Evolutionary conservation across 2,113 vertebrate species (phyloP).

Genomic region (Perca schrenkii): DNA sequence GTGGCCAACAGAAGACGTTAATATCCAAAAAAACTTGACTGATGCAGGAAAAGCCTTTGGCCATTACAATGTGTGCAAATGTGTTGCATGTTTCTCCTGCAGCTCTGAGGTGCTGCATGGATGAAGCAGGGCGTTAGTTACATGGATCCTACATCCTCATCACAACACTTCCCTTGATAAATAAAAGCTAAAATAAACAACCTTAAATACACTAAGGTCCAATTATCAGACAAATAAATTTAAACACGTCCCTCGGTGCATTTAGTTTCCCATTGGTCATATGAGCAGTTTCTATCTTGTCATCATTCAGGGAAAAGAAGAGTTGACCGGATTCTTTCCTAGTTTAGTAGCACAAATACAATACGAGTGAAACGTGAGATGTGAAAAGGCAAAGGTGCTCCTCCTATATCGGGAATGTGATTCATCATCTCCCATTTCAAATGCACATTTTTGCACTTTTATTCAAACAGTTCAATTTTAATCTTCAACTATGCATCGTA

Average conservation of each 20-base stretch:
- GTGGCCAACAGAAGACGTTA: neutral
- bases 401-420: constrained; percentile 13
- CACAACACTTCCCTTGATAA: neutral
- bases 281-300: constrained; percentile 36
- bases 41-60: too few species aligned
- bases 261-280: neutral
- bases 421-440: neutral
- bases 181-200: neutral
- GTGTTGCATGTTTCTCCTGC: neutral
- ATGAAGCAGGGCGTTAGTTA: neutral
- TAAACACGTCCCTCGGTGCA: neutral
- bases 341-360: constrained; percentile 44
- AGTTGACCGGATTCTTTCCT: constrained; percentile 43
- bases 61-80: neutral
- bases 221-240: neutral
- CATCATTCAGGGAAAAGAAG: constrained; percentile 22
- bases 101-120: neutral
- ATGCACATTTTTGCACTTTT: neutral
- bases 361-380: constrained; percentile 67
- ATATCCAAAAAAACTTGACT: neutral
- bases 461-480: neutral
- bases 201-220: neutral
- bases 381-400: constrained; percentile 4
- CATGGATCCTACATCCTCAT: neutral
- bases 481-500: neutral